Evolutionary conservation across 2,888 invertebrate genomes (phyloP).

Genomic region (Agrochola circellaris): DNA sequence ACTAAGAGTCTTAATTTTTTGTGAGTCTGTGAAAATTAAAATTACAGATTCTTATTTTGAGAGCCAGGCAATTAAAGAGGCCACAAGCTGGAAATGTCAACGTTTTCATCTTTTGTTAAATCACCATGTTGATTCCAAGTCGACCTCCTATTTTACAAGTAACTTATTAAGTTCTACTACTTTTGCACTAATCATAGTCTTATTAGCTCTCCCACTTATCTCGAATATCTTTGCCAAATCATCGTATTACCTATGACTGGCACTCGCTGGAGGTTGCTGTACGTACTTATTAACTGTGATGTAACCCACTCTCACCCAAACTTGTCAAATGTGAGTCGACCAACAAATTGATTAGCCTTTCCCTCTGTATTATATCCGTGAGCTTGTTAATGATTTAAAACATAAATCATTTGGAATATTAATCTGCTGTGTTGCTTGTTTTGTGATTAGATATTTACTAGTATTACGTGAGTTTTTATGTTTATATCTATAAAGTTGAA

Average conservation of each 20-base stretch:
- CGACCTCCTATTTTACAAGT: not conserved
- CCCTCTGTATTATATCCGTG: constrained; percentile 29
- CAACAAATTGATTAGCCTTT: constrained; percentile 57
- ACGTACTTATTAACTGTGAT: constrained; percentile 32
- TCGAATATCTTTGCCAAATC: constrained; percentile 34
- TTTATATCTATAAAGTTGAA: not conserved
- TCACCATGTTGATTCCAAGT: not conserved
- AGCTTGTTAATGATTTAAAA: constrained; percentile 38
- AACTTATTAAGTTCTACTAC: not conserved
- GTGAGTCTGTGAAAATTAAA: not conserved
- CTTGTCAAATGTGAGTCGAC: constrained; percentile 53
- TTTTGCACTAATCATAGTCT: not conserved
- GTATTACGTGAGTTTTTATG: constrained; percentile 21
- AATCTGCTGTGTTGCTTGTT: constrained; percentile 22
- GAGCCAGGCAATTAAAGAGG: not conserved
- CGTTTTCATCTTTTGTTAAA: not conserved
- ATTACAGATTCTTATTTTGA: not conserved
- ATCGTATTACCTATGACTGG: constrained; percentile 32
- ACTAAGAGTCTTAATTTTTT: not conserved
- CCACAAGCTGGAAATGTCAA: not conserved
- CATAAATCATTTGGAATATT: constrained; percentile 44
- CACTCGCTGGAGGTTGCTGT: constrained; percentile 15
- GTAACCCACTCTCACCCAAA: constrained; percentile 48
- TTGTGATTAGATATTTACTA: constrained; percentile 13
- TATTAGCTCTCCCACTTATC: constrained; percentile 19